These are phyloP conservation scores for Aspidoscelis tigris DNA, from an alignment of 2,113 vertebrate genomes.

Conservation along the genomic window DNA sequence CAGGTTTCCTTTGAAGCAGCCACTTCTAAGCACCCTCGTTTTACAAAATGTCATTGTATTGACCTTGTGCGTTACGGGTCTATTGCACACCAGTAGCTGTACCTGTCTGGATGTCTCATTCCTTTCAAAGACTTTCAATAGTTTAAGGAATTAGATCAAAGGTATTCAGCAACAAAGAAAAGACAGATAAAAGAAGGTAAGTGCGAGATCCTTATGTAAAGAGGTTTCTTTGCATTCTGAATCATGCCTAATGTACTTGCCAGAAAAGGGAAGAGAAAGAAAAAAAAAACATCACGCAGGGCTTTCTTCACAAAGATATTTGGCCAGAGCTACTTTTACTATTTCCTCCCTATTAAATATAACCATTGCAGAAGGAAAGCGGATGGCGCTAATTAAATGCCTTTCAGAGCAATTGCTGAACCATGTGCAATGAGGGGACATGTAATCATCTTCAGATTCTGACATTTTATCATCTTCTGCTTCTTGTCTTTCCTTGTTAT, in stretches of 20 bases:
- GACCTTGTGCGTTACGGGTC: too few relatives aligned
- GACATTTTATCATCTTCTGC: background rate
- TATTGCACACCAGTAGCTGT: too few relatives aligned
- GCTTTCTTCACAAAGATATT: background rate
- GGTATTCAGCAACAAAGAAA: too few relatives aligned
- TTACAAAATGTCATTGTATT: too few relatives aligned
- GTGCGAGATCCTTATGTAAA: too few relatives aligned
- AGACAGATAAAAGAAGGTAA: too few relatives aligned
- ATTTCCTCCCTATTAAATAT: background rate
- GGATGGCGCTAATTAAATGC: background rate
- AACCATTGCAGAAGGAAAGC: background rate
- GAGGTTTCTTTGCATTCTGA: background rate
- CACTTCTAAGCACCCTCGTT: too few relatives aligned
- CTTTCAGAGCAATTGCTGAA: background rate
- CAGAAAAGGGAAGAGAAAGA: too few relatives aligned
- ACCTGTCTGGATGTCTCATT: too few relatives aligned
- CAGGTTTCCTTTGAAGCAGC: too few relatives aligned
- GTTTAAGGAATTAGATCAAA: too few relatives aligned
- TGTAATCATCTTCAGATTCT: background rate
- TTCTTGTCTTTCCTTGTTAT: background rate
- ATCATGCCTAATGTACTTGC: background rate
- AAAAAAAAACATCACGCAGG: background rate
- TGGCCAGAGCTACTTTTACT: background rate
- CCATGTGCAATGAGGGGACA: background rate
- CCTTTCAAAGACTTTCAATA: too few relatives aligned